phyloP scores from a whole-genome alignment of 30 jellyfish, hydroid and myxozoan species.

The Aurelia coerulea region DNA sequence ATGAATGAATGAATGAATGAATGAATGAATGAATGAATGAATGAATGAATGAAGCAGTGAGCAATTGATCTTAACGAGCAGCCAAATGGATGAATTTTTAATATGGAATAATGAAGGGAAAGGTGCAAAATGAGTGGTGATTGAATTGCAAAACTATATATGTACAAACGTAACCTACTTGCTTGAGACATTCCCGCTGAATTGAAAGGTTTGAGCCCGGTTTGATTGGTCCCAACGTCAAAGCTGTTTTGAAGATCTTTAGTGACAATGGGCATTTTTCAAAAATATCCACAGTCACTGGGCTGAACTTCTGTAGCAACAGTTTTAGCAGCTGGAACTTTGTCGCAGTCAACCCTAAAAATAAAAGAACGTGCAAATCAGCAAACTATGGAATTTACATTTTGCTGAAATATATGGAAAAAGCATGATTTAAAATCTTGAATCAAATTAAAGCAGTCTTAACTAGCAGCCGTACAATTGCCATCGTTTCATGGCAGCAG shows the following conservation, averaged over 20 bases:
- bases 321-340: conserved; percentile 23
- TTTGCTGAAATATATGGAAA: no score
- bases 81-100: no score
- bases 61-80: no score
- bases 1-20: no score
- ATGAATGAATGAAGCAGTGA: no score
- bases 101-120: not conserved
- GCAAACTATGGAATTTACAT: no score
- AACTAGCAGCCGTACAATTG: no score
- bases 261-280: conserved; percentile 55
- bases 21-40: no score
- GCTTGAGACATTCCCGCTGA: conserved; percentile 41
- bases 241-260: conserved; percentile 32
- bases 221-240: conserved; percentile 20
- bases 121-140: not conserved
- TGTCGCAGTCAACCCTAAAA: conserved; percentile 10
- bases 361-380: no score
- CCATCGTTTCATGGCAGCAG: no score
- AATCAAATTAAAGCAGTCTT: no score
- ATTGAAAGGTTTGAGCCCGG: conserved; percentile 5
- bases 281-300: conserved; percentile 36
- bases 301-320: conserved; percentile 45
- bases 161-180: conserved; percentile 18
- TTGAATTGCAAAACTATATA: not conserved
- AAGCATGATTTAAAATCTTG: no score